Evolutionary conservation across 2,888 invertebrate species (phyloP), one percentile per base, ranked within the genome.

Genomic region (Dryocosmus kuriphilus): DNA sequence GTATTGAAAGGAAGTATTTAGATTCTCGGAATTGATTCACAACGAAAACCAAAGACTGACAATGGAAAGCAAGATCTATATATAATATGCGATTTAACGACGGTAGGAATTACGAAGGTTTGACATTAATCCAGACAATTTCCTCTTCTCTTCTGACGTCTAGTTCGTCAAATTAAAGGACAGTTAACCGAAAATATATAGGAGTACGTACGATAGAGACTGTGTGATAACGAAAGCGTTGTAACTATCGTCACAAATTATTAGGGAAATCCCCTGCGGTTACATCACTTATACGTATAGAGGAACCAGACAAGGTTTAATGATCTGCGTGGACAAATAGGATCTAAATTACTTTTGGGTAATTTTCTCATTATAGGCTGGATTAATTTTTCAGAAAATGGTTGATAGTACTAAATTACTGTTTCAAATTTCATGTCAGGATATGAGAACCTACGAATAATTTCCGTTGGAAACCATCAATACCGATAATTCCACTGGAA

Each of bases 231-330:
- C 30, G 71, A 71, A 71, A 46, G 46, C 30, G 46, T n/a, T n/a
- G 71, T 51, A 30, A 51, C 30, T 38, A 24, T 62, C 30, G 19
- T 38, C 38, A 65, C 16, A 65, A 65, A n/a, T n/a, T n/a, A 46
- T 71, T 71, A 71, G 46, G 51, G 30, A 71, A 71, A 71, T 71
- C 51, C 30, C 51, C 71, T n/a, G 71, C n/a, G n/a, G 51, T 71
- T 71, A 24, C 32, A n/a, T 51, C 30, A 71, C n/a, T 71, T 51
- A 32, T 51, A 19, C 14, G n/a, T 71, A 27, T 32, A 30, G 30
- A 30, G 30, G n/a, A 71, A 51, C 51, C 30, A 71, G 30, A 51
- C 51, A 8, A 30, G 27, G 30, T 51, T 71, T 51, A 51, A 71
- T 67, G 27, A 51, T 71, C 27, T 4, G 7, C 46, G 30, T 30